These are phyloP conservation scores for Holotrichia oblita DNA, from an alignment of 1,140 invertebrate genomes.

Conservation along the genomic window DNA sequence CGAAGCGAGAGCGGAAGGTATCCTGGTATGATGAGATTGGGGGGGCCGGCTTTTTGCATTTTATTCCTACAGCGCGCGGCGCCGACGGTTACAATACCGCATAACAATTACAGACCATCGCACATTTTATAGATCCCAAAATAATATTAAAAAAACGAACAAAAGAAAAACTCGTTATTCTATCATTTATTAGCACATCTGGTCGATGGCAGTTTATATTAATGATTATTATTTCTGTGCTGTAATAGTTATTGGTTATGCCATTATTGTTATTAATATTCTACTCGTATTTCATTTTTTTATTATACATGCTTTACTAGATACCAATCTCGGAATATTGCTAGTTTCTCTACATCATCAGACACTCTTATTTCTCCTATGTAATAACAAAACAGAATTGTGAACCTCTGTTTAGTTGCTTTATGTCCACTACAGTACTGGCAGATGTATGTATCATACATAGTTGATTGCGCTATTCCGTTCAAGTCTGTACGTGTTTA, in stretches of 20 bases:
- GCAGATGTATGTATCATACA: no score
- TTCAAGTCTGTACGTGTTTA: no score
- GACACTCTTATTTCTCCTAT: no score
- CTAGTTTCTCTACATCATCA: no score
- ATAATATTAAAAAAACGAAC: background rate
- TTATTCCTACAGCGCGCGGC: conserved; percentile 4
- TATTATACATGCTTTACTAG: no score
- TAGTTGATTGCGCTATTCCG: no score
- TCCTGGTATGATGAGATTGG: conserved; percentile 42
- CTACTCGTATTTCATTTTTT: no score
- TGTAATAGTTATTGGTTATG: background rate
- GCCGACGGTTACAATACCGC: background rate
- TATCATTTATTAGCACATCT: background rate
- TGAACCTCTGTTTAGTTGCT: no score
- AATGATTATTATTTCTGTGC: background rate
- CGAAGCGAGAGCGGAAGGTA: conserved; percentile 39
- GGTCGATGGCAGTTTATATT: background rate
- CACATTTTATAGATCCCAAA: background rate
- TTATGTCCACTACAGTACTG: no score
- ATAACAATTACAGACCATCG: background rate
- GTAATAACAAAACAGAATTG: no score
- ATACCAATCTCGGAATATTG: no score
- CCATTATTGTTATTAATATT: no score
- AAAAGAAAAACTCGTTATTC: background rate
- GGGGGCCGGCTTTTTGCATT: conserved; percentile 8